Percentiles rank a stretch among this genome's conserved stretches.
These are phyloP conservation scores for Oxyura jamaicensis DNA, from an alignment of 2,113 vertebrate species.

Conservation along the genomic window DNA sequence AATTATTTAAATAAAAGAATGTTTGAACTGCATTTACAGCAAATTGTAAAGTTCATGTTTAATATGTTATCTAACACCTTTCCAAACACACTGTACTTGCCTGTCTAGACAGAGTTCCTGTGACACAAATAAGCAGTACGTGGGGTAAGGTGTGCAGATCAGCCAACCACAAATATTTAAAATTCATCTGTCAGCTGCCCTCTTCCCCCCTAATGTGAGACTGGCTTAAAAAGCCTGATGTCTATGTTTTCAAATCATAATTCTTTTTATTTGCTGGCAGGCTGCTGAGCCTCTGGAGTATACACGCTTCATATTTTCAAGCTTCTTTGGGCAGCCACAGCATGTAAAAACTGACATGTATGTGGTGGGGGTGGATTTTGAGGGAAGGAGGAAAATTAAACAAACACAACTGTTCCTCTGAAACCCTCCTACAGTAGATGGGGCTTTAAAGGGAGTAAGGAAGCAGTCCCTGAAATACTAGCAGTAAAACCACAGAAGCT, in stretches of 20 bases:
- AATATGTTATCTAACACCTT: background rate
- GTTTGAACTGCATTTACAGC: background rate
- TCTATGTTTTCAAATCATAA: constrained; percentile 1
- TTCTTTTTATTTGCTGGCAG: constrained; percentile 35
- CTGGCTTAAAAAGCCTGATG: background rate
- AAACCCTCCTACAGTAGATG: background rate
- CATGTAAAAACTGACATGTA: background rate
- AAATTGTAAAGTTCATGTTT: background rate
- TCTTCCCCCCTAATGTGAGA: background rate
- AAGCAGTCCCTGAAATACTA: background rate
- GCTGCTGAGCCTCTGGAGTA: constrained; percentile 28
- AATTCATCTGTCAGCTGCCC: background rate
- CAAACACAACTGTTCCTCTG: background rate
- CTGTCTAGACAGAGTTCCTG: background rate
- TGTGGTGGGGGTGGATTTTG: background rate
- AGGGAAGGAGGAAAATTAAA: background rate
- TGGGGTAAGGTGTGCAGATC: background rate
- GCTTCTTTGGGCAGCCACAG: background rate
- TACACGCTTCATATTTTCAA: constrained; percentile 44
- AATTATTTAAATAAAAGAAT: background rate
- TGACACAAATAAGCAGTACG: background rate
- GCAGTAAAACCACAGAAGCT: background rate
- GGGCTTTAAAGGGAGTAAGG: background rate
- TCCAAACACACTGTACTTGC: accelerated
- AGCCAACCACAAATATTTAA: background rate